Evolutionary conservation across 2,888 invertebrate genomes (phyloP).

Genomic region (Cactoblastis cactorum): DNA sequence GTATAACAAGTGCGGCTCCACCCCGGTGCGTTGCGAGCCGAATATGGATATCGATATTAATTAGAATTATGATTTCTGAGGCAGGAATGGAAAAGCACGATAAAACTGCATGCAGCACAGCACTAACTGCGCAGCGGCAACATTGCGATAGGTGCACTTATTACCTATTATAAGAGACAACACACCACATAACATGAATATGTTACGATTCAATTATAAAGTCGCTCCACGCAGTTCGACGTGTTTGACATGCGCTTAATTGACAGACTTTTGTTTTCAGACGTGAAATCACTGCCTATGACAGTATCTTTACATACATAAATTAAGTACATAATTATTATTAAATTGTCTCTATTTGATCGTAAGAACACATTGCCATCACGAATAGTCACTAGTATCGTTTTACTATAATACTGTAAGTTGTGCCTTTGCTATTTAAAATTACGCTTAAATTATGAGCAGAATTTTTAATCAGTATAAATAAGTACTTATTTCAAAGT

Average conservation of each 20-base stretch:
- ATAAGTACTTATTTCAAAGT: too few relatives aligned
- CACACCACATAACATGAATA: too few relatives aligned
- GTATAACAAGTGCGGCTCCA: constrained; percentile 19
- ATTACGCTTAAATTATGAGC: neutral
- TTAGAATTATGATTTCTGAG: constrained; percentile 15
- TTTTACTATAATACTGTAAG: constrained; percentile 49
- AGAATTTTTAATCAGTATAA: constrained; percentile 6
- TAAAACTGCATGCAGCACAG: too few relatives aligned
- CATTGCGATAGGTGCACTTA: too few relatives aligned
- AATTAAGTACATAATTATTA: neutral
- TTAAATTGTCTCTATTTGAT: neutral
- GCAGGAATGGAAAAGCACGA: too few relatives aligned
- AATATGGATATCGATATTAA: neutral
- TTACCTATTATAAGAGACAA: too few relatives aligned
- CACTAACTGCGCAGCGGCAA: too few relatives aligned
- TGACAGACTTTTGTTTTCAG: neutral
- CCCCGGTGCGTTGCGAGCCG: constrained; percentile 22
- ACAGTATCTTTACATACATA: neutral
- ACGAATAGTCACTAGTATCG: constrained; percentile 64
- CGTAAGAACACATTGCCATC: constrained; percentile 52
- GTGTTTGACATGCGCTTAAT: too few relatives aligned
- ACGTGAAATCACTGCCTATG: neutral
- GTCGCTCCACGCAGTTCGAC: too few relatives aligned
- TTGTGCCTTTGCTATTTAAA: constrained; percentile 16
- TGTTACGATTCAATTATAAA: too few relatives aligned